Conservation (phyloP, 2,888 invertebrate species). For the Apodemia duryi region DNA sequence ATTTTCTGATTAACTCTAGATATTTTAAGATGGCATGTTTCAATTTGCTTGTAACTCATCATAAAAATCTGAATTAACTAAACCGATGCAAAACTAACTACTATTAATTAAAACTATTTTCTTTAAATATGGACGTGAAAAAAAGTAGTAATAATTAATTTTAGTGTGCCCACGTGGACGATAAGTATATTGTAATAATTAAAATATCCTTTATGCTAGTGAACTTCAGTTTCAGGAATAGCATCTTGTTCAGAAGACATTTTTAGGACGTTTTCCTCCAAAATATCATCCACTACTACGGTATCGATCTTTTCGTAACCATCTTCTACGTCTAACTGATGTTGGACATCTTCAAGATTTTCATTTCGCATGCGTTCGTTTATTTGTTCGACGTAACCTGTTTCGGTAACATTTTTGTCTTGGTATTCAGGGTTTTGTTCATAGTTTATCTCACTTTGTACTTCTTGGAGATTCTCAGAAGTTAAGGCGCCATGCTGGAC, state of each 20-base stretch:
- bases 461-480: slow-evolving; percentile 28
- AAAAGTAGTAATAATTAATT: no score
- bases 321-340: slow-evolving; percentile 45
- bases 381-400: slow-evolving; percentile 33
- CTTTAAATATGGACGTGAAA: neutral
- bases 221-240: slow-evolving; percentile 1
- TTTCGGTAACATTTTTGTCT: neutral
- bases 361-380: slow-evolving; percentile 22
- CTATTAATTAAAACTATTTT: no score
- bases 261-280: slow-evolving; percentile 6
- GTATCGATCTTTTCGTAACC: slow-evolving; percentile 34
- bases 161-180: no score
- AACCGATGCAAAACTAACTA: no score
- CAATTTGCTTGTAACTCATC: no score
- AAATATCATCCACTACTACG: slow-evolving; percentile 21
- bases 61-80: no score
- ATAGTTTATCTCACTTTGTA: slow-evolving; percentile 19
- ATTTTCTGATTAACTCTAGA: no score
- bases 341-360: slow-evolving; percentile 36
- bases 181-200: no score
- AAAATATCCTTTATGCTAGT: neutral
- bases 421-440: slow-evolving; percentile 25
- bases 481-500: slow-evolving; percentile 17
- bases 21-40: no score
- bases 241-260: neutral